phyloP scores from a whole-genome alignment of 2,888 invertebrate species.

The Standfussiana lucernea region DNA sequence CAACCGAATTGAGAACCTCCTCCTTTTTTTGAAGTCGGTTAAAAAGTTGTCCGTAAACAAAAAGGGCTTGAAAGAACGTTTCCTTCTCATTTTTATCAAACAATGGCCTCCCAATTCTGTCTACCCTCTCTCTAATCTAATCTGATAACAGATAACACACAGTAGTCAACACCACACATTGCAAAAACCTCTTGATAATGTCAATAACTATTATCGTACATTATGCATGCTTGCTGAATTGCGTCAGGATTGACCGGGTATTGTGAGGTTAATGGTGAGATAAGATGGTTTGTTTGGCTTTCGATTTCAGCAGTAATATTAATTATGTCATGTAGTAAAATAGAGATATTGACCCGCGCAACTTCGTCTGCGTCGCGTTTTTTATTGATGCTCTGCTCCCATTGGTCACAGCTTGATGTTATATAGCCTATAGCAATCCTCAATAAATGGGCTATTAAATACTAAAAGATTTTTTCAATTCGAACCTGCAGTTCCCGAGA shows the following conservation, averaged over 20 bases:
- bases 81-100: neutral
- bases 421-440: no score
- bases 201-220: slow-evolving; percentile 31
- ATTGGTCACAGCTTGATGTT: no score
- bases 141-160: slow-evolving; percentile 29
- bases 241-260: slow-evolving; percentile 1
- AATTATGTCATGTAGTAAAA: no score
- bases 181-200: slow-evolving; percentile 27
- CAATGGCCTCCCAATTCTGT: neutral
- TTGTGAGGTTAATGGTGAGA: neutral
- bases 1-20: no score
- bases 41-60: neutral
- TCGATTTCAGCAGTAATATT: no score
- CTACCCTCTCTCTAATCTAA: slow-evolving; percentile 38
- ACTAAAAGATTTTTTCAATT: no score
- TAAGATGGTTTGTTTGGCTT: neutral
- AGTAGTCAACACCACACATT: slow-evolving; percentile 34
- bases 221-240: slow-evolving; percentile 13
- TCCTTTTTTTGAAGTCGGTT: no score
- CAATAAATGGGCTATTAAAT: no score
- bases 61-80: neutral
- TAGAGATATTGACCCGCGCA: no score
- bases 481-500: no score
- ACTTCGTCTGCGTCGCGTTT: no score
- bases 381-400: no score